Conservation (phyloP, 2,888 invertebrate genomes). For the Tetranychus piercei region DNA sequence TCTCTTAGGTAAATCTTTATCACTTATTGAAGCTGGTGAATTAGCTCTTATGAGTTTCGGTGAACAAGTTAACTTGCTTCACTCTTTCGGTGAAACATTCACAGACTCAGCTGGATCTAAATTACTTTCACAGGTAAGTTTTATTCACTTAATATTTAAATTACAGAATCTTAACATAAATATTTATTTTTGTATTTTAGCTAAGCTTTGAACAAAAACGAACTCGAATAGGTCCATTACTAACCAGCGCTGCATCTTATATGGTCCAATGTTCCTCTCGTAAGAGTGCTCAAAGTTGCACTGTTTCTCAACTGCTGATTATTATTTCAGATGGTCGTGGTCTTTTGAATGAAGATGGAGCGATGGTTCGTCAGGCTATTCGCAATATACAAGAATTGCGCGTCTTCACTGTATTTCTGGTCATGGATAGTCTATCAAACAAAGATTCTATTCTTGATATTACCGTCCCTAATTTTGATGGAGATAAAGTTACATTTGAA, state of each 20-base stretch:
- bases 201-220: conserved; percentile 73
- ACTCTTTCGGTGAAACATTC: conserved; percentile 66
- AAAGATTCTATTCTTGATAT: conserved; percentile 84
- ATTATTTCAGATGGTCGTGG: conserved; percentile 89
- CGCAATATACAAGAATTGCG: conserved; percentile 57
- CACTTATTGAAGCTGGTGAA: conserved; percentile 80
- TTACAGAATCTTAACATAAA: neutral
- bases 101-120: conserved; percentile 47
- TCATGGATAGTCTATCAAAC: conserved; percentile 77
- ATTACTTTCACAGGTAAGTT: neutral
- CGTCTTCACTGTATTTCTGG: conserved; percentile 82
- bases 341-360: conserved; percentile 55
- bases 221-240: conserved; percentile 61
- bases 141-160: neutral
- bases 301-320: conserved; percentile 64
- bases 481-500: conserved; percentile 45
- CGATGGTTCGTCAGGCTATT: conserved; percentile 55
- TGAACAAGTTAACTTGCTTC: conserved; percentile 59
- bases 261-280: conserved; percentile 33
- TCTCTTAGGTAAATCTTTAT: conserved; percentile 65
- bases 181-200: conserved; percentile 28
- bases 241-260: conserved; percentile 53
- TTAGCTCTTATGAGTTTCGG: conserved; percentile 80
- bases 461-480: conserved; percentile 49
- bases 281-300: conserved; percentile 22